Evolutionary conservation across 2,113 vertebrate genomes (phyloP), one percentile per base, ranked within the genome.

Genomic region (Paratilapia polleni): DNA sequence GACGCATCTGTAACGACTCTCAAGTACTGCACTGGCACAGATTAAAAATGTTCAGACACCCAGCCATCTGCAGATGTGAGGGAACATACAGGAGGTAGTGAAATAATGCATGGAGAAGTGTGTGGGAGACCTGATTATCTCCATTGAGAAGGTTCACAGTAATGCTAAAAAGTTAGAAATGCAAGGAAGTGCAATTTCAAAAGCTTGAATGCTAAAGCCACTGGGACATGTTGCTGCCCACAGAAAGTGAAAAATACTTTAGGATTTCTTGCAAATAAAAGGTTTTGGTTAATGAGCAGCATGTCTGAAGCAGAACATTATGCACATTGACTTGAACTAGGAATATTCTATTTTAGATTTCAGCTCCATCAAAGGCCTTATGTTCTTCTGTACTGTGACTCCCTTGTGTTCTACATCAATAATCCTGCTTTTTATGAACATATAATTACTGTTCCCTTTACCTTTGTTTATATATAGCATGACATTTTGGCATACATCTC

Each of bases 351-450:
- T 86, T 89, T 78, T 24, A 79, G 73, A 85, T 68, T 90, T 85
- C 60, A 61, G 36, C 79, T 89, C 43, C 84, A 87, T 88, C 86
- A 91, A 90, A 88, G 74, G 62, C 47, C 61, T 80, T 54, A 28
- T 63, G 68, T 76, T 86, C 54, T 9, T 70, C 58, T 56, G 38
- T 62, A 61, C 41, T 82, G 28, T 52, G 70, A 88, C 81, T 83
- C 47, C 64, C 49, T 17, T 4, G 57, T 83, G 81, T 73, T 83
- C 66, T 36, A 64, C 77, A 86, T 81, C 68, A 89, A 82, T 47
- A 80, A 66, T 70, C 47, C 57, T 54, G 60, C 75, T 77, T 75
- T 81, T 66, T 58, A 14, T 64, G 5, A 73, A 79, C 54, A 57
- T 36, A 77, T 78, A 73, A 89, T 85, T 75, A 60, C 24, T 12